A percentile compares a stretch with the other conserved stretches of the same genome.
These are phyloP conservation scores for Drosophila austrosaltans DNA, from an alignment of 2,888 invertebrate species.

Conservation along the genomic window DNA sequence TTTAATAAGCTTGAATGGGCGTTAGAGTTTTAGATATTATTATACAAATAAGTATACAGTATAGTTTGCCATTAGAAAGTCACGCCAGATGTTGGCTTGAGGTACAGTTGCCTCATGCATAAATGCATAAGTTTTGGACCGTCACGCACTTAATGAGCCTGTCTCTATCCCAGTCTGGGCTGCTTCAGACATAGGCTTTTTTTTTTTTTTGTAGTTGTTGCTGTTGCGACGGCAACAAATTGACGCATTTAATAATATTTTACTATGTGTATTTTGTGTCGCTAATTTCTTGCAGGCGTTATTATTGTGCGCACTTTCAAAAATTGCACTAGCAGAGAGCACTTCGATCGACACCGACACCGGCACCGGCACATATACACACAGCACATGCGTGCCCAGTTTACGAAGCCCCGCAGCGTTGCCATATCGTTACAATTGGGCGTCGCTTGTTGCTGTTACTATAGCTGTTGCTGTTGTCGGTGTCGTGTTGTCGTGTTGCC, in stretches of 20 bases:
- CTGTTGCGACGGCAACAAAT: conserved; percentile 56
- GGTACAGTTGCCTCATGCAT: conserved; percentile 56
- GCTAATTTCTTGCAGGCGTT: conserved; percentile 71
- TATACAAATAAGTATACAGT: background rate
- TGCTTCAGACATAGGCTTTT: conserved; percentile 26
- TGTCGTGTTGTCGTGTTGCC: conserved; percentile 51
- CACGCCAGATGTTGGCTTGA: conserved; percentile 6
- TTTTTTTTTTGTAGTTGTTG: no score
- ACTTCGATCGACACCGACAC: background rate
- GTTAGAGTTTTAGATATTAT: conserved; percentile 21
- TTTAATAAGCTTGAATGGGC: conserved; percentile 73
- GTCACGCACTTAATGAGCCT: conserved; percentile 76
- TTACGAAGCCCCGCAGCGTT: conserved; percentile 60
- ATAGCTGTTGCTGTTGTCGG: conserved; percentile 50
- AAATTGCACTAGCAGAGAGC: conserved; percentile 44
- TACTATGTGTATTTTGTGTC: conserved; percentile 61
- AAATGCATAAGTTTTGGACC: conserved; percentile 70
- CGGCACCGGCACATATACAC: background rate
- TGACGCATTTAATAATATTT: conserved; percentile 76
- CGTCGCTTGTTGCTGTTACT: conserved; percentile 48
- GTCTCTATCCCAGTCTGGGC: conserved; percentile 12
- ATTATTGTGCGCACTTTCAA: conserved; percentile 69
- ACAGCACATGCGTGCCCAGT: conserved; percentile 16
- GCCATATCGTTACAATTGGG: conserved; percentile 67
- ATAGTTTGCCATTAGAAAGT: conserved; percentile 31